Base-by-base conservation (phyloP, 2,888 invertebrate species). In the Parnassius smintheus region DNA sequence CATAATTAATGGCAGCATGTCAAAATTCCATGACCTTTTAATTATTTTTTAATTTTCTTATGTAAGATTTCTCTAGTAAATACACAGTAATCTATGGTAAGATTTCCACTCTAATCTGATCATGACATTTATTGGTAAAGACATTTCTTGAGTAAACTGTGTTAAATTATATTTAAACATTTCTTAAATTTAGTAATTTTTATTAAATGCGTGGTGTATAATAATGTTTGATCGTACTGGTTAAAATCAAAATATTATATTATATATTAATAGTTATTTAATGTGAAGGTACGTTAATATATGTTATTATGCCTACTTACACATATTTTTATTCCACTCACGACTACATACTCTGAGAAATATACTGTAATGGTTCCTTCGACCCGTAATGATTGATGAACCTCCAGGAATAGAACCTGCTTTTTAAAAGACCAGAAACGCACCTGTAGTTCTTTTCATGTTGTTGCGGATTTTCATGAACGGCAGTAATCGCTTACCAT, bases 221-320 rank as follows among this genome's bases (percentile, higher is more conserved):
- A 51, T 35, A 56, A 61, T 11, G 44, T 50, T 12, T 45, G 35
- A 35, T 35, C 12, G 8, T 12, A 35, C n/a, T 35, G 22, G 13
- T 41, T 35, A 22, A 12, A 44, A 25, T 25, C 25, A 25, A 25
- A 25, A 25, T 3, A 25, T 25, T 25, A 4, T 25, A 25, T 25
- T 25, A 25, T 25, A 25, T 25, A 25, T 44, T 10, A 12, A 44
- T 49, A 44, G 9, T 44, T 42, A 12, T 49, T 50, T 11, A 22
- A 60, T 49, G 13, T 50, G 42, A 60, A 50, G 60, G 49, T 60
- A 54, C 13, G 60, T 55, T 13, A 55, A 2, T 18, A n/a, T 48
- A 25, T 25, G 3, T 25, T 25, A 25, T 25, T 25, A 25, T 25
- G 3, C 25, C 25, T 25, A 25, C 2, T 4, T 25, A 25, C 2